Evolutionary conservation across 2,797 vertebrate species (phyloP).

Genomic region (Acanthornis magna): DNA sequence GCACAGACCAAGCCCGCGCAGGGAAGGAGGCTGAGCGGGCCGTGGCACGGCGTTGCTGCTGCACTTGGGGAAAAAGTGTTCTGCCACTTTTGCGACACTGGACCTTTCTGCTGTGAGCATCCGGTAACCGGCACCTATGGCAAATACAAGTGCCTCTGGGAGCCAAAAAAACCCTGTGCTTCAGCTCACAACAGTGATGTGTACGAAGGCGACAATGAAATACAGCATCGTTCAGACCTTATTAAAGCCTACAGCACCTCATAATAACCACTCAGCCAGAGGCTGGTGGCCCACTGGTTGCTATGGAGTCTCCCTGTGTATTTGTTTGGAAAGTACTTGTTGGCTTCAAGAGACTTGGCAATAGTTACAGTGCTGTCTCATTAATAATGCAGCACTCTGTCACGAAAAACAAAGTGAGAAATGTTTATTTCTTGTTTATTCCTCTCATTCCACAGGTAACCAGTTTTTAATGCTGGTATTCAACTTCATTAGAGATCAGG

Average conservation of each 20-base stretch:
- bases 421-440: background rate
- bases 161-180: accelerated
- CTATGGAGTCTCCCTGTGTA: accelerated
- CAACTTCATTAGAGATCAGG: too few relatives aligned
- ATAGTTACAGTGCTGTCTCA: accelerated
- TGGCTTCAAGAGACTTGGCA: accelerated
- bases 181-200: accelerated
- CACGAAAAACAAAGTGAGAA: accelerated
- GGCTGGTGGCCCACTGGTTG: background rate
- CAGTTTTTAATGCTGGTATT: background rate
- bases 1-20: background rate
- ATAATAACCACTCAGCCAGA: accelerated
- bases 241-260: background rate
- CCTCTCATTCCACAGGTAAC: background rate
- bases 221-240: accelerated
- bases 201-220: background rate
- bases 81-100: accelerated
- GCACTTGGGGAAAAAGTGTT: accelerated
- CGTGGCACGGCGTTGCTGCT: background rate
- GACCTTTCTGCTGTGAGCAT: background rate
- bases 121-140: accelerated
- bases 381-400: background rate
- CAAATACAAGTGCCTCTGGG: accelerated
- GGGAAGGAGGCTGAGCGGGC: too few relatives aligned
- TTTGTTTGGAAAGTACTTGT: background rate